These are phyloP conservation scores for Solenopsis invicta DNA, from an alignment of 1,140 invertebrate species.

Conservation along the genomic window DNA sequence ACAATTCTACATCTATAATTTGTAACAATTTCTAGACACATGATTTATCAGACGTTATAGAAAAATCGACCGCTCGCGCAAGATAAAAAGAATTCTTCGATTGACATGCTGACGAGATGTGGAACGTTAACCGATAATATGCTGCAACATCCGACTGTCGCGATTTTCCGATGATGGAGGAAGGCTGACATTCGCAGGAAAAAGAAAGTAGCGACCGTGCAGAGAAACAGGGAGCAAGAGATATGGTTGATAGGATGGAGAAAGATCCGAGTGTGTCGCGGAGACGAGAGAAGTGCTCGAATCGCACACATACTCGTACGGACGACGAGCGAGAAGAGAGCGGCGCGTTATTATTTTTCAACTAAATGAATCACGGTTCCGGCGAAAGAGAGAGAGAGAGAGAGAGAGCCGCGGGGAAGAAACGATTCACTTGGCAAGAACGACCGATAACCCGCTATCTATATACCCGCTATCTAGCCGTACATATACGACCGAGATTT, in stretches of 20 bases:
- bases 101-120: neutral
- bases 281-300: neutral
- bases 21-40: neutral
- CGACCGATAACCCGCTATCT: slow-evolving; percentile 66
- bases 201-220: slow-evolving; percentile 20
- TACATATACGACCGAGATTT: slow-evolving; percentile 55
- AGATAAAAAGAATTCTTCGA: neutral
- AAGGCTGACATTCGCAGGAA: slow-evolving; percentile 12
- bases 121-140: slow-evolving; percentile 1
- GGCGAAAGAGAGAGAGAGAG: slow-evolving; percentile 32
- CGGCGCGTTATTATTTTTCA: slow-evolving; percentile 65
- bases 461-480: slow-evolving; percentile 66
- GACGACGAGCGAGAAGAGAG: neutral
- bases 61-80: neutral
- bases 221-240: neutral
- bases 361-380: slow-evolving; percentile 73
- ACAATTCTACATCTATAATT: too few relatives aligned
- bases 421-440: slow-evolving; percentile 68
- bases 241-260: neutral
- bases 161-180: neutral
- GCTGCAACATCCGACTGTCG: neutral
- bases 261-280: slow-evolving; percentile 1
- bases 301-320: neutral
- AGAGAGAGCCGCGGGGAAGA: slow-evolving; percentile 31
- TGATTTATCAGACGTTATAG: neutral